Conservation (phyloP, 1,140 invertebrate species). For the Meteorus sp. region DNA sequence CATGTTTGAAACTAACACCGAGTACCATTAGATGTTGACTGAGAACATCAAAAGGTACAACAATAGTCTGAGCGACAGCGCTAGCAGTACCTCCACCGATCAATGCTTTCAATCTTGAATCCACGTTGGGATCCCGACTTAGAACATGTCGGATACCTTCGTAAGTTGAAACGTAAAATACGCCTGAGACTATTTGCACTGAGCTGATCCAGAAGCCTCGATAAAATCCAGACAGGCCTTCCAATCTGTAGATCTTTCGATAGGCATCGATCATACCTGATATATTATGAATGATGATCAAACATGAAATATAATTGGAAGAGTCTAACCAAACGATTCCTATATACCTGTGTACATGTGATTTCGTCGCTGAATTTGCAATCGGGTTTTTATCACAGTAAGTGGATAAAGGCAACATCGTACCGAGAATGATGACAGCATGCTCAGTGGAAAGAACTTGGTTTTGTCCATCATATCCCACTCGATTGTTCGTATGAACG, state of each 20-base stretch:
- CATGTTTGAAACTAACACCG: constrained; percentile 67
- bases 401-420: constrained; percentile 92
- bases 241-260: constrained; percentile 82
- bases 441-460: constrained; percentile 89
- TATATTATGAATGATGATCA: too few species aligned
- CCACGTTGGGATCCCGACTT: constrained; percentile 60
- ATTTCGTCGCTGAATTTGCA: constrained; percentile 86
- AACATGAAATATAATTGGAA: too few species aligned
- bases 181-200: constrained; percentile 81
- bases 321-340: constrained; percentile 29
- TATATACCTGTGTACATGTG: constrained; percentile 75
- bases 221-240: constrained; percentile 88
- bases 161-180: constrained; percentile 95
- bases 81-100: constrained; percentile 88
- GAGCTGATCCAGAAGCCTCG: constrained; percentile 95
- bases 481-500: constrained; percentile 87
- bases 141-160: constrained; percentile 87
- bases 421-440: constrained; percentile 83
- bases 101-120: constrained; percentile 69
- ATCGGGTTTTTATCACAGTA: constrained; percentile 94
- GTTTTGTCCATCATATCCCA: constrained; percentile 98
- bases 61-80: constrained; percentile 90
- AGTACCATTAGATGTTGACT: constrained; percentile 97
- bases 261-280: constrained; percentile 88
- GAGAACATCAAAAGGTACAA: constrained; percentile 94